Base-by-base conservation (phyloP, 2,888 invertebrate species). In the Automeris io region DNA sequence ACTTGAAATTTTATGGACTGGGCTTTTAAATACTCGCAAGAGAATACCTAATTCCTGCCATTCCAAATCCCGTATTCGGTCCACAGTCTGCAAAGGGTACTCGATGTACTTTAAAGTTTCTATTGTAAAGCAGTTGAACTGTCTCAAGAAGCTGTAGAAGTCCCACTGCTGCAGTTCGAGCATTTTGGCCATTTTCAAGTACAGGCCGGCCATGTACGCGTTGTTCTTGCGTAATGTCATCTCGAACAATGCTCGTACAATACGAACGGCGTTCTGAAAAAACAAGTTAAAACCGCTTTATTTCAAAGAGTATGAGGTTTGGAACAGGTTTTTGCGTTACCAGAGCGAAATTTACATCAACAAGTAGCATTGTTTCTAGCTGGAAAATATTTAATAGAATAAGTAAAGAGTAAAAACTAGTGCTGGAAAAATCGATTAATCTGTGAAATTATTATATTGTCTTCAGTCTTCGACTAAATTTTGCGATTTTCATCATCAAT, bases 111-210 rank as follows among this genome's bases (percentile, higher is more conserved):
- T 89, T 42, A 97, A 86, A 0, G 95, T 90, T 48, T 95, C 95
- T 0, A 87, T 83, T n/a, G 92, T 90, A 37, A 97, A 87, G 37
- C 91, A 90, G 47, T 89, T 89, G 72, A 95, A 96, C 77, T 98
- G 98, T 7, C 95, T 83, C 70, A 99, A 88, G 1, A 97, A 95
- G 43, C 93, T 93, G 68, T 94, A 91, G 63, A 91, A 92, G 50
- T 92, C 91, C 99, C 99, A 99, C 51, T 94, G 90, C 61, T 95
- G 94, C 2, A 93, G 91, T 67, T 99, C 98, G 46, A 99, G 88
- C 93, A 96, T 96, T 81, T 98, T 97, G 21, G 97, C 93, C 64
- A 99, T 90, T 52, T 90, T 90, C 1, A 99, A 88, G 49, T 98
- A 91, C 4, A 96, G 87, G 0, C 91, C 93, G 0, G 99, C 92